Conservation (phyloP, 2,888 invertebrate species). For the Aphodius sticticus region DNA sequence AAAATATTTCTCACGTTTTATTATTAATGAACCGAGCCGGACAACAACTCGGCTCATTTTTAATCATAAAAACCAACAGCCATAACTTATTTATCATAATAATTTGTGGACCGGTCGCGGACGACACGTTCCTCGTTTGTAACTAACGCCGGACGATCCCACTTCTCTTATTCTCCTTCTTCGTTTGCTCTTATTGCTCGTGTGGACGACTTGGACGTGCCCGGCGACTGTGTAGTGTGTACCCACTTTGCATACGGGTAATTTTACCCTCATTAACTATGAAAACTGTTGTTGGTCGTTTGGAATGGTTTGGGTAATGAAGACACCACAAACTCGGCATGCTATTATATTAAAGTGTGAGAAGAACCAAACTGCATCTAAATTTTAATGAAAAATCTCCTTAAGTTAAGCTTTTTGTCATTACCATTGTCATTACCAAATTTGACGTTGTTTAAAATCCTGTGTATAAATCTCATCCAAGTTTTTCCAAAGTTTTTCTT, state of each 20-base stretch:
- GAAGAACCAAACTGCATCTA: too few relatives aligned
- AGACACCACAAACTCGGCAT: background rate
- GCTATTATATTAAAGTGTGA: too few relatives aligned
- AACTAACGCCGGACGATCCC: conserved; percentile 32
- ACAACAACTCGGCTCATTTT: conserved; percentile 53
- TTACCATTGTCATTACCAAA: too few relatives aligned
- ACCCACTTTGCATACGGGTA: background rate
- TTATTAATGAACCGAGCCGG: conserved; percentile 52
- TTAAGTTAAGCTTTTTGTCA: too few relatives aligned
- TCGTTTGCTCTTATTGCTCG: conserved; percentile 11
- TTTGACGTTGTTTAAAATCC: too few relatives aligned
- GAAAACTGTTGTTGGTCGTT: background rate
- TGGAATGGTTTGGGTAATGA: background rate
- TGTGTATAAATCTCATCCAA: too few relatives aligned
- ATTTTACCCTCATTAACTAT: background rate
- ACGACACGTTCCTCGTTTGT: conserved; percentile 46
- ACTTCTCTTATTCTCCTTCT: conserved; percentile 13
- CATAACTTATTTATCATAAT: conserved; percentile 53
- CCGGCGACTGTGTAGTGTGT: background rate
- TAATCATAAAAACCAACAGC: conserved; percentile 54
- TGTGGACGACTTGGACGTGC: background rate
- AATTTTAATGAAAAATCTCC: too few relatives aligned
- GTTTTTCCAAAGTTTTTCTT: too few relatives aligned
- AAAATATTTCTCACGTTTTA: conserved; percentile 47
- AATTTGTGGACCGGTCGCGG: conserved; percentile 49